These are phyloP conservation scores for Hipparchia semele DNA, from an alignment of 2,888 invertebrate genomes.

Conservation along the genomic window DNA sequence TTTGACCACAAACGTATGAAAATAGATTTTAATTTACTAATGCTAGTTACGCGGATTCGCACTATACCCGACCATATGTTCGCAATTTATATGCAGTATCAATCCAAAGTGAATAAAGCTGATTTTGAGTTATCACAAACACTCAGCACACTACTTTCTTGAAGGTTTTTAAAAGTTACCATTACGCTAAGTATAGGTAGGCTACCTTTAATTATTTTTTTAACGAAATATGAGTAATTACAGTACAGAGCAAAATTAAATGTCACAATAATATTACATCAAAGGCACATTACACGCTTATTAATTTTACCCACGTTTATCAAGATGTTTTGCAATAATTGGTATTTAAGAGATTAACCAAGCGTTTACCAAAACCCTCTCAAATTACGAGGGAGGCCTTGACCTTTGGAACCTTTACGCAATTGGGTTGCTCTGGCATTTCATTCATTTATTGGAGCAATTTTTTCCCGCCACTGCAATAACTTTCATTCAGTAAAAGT, in stretches of 20 bases:
- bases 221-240: slow-evolving; percentile 13
- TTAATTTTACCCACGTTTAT: slow-evolving; percentile 28
- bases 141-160: too few species aligned
- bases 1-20: too few species aligned
- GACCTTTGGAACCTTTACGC: slow-evolving; percentile 22
- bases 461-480: slow-evolving; percentile 14
- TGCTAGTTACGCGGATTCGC: too few species aligned
- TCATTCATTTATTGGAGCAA: slow-evolving; percentile 37
- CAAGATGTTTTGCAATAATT: slow-evolving; percentile 39
- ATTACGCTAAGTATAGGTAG: not conserved
- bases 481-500: slow-evolving; percentile 14
- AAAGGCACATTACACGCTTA: slow-evolving; percentile 29
- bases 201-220: not conserved
- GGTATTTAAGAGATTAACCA: slow-evolving; percentile 41
- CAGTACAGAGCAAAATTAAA: slow-evolving; percentile 9
- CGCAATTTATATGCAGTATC: too few species aligned
- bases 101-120: too few species aligned
- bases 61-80: too few species aligned
- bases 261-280: slow-evolving; percentile 29
- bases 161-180: too few species aligned
- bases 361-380: slow-evolving; percentile 29
- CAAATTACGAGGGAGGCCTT: slow-evolving; percentile 12
- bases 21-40: too few species aligned
- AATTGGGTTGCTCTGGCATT: slow-evolving; percentile 29
- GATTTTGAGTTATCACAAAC: too few species aligned